Evolutionary conservation across 2,113 vertebrate genomes (phyloP), one percentile per base, ranked within the genome.

Genomic region (Anhinga rufa): DNA sequence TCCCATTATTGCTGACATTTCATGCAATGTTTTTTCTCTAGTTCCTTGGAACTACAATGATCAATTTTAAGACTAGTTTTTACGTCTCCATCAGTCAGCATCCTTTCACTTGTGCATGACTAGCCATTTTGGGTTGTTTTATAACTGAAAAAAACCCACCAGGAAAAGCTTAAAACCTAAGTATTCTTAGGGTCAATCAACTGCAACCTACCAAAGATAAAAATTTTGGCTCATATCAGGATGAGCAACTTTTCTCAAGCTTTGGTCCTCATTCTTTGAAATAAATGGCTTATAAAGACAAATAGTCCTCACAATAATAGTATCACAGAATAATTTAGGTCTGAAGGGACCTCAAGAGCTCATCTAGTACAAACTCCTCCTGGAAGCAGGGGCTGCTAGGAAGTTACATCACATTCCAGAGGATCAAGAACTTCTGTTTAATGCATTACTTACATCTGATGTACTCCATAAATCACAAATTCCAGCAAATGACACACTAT

Each of bases 391-490:
- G 17, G 10, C 40, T 54, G 14, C 49, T 61, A 16, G 11, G 40
- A 61, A 32, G 51, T 48, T 55, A 38, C 28, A 52, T 44, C 76
- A 25, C 32, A 34, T 58, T 52, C 32, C 64, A 46, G 51, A 66
- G 54, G 44, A 72, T 66, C 44, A 94, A 90, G 18, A 71, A 68
- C 42, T 92, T 71, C 4, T 34, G 26, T 29, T 48, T 77, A 83
- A 77, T 18, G 29, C 8, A 66, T 55, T 80, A 97, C 99, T 99
- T 96, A 99, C 99, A 28, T 99, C 99, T 19, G 99, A 99, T 14
- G 99, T 99, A 94, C 98, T 99, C 99, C 99, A 99, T 36, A 99
- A 97, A 93, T 99, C 99, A 97, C 99, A 99, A 85, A 98, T 83
- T 6, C 98, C 98, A 40, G 98, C 98, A 81, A 99, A 99, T 0